Conservation (phyloP, 2,113 vertebrate genomes). For the Laticauda colubrina region DNA sequence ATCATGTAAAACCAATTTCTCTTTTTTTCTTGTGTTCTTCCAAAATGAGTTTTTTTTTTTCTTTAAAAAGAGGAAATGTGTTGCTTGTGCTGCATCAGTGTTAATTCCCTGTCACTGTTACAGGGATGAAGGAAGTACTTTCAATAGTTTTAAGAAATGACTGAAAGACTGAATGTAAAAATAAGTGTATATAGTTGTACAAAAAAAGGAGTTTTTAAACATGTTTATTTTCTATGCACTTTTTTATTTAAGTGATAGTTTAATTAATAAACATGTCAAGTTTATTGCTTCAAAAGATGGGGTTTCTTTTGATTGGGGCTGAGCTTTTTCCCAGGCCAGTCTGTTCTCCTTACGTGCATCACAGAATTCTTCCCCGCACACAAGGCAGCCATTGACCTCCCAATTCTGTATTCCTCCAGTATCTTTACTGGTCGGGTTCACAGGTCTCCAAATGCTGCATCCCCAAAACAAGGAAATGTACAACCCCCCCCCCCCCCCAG, state of each 20-base stretch:
- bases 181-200: slow-evolving; percentile 99
- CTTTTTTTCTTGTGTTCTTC: slow-evolving; percentile 72
- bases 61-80: slow-evolving; percentile 58
- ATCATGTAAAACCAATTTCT: slow-evolving; percentile 70
- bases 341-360: not conserved
- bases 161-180: slow-evolving; percentile 99
- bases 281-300: slow-evolving; percentile 82
- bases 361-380: not conserved
- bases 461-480: not conserved
- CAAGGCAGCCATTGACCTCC: not conserved
- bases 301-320: slow-evolving; percentile 36
- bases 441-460: not conserved
- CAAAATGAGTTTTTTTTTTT: slow-evolving; percentile 61
- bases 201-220: slow-evolving; percentile 99
- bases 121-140: slow-evolving; percentile 89
- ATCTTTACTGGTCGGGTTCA: not conserved
- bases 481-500: no score
- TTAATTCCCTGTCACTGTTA: slow-evolving; percentile 81
- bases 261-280: slow-evolving; percentile 99
- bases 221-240: slow-evolving; percentile 99
- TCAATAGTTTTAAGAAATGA: slow-evolving; percentile 77
- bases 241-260: slow-evolving; percentile 99
- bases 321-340: not conserved
- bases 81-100: slow-evolving; percentile 82
- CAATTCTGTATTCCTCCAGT: not conserved